Evolutionary conservation across 2,888 invertebrate genomes (phyloP), one percentile per base, ranked within the genome.

Genomic region (Spatulosminthurus flaviceps): DNA sequence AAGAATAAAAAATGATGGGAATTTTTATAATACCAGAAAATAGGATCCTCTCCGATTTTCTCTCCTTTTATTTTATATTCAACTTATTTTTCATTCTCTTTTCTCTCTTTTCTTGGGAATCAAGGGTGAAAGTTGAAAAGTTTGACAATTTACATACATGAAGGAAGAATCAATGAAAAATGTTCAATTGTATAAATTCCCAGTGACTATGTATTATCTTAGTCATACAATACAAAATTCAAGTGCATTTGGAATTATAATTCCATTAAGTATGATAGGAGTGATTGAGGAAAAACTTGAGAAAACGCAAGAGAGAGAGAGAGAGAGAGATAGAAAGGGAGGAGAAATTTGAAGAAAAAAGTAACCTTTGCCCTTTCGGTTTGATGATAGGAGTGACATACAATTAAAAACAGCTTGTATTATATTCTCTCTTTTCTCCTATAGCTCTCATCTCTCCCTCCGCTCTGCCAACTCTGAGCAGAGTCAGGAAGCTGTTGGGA

Each of bases 291-390:
- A 64, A 24, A 21, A 64, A 64, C 21, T 24, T n/a, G 28, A 2
- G 69, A 29, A 16, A 21, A 13, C 13, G 5, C 7, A 13, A 60
- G 29, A 69, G 34, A 70, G 70, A 70, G n/a, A 21, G 69, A 29
- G 16, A 69, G 29, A 69, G n/a, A n/a, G n/a, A 29, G 28, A 21
- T 34, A 28, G 29, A 70, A 34, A 9, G 34, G 21, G 70, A 34
- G 28, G 28, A 26, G 19, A 19, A 13, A 70, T 19, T 21, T 41
- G 0, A 41, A 70, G 19, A 34, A 13, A 42, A 41, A 43, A 43
- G 42, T 43, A 72, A 72, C 71, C 71, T 72, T 72, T 72, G 71
- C 42, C 71, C 41, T 72, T 72, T 72, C 24, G 28, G 2, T 16
- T 28, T 24, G 67, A 28, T 24, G 28, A 28, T 13, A 72, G 43